phyloP scores from a whole-genome alignment of 2,797 vertebrate genomes.

The Sebastes oblongus region DNA sequence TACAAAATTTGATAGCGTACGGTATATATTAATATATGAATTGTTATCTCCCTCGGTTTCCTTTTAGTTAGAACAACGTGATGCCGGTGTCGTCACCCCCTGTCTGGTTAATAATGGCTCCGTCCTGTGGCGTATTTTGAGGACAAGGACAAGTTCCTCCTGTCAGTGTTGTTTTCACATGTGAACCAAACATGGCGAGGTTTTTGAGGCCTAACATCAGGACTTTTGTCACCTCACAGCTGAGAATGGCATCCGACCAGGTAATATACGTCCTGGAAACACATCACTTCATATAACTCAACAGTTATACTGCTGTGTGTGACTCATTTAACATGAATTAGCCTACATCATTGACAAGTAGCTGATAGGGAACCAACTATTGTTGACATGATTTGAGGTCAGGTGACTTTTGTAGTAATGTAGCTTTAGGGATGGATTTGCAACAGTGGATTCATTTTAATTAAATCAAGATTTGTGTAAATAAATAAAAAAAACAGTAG shows the following conservation, averaged over 20 bases:
- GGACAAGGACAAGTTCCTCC: conserved; percentile 61
- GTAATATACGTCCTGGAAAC: conserved; percentile 39
- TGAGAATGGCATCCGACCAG: conserved; percentile 80
- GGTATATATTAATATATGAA: fast-evolving
- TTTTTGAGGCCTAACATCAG: conserved; percentile 72
- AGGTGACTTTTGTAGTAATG: background rate
- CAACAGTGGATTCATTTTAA: background rate
- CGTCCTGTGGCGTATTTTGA: conserved; percentile 46
- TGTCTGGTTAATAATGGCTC: conserved; percentile 57
- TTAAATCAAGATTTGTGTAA: background rate
- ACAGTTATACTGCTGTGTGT: background rate
- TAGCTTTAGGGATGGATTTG: background rate
- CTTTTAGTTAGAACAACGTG: background rate
- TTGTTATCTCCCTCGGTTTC: fast-evolving
- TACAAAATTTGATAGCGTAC: fast-evolving
- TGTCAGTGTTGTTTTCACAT: background rate
- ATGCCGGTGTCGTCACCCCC: background rate
- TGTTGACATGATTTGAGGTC: background rate
- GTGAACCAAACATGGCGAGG: conserved; percentile 69
- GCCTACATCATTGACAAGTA: background rate
- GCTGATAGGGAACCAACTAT: background rate
- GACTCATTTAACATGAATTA: background rate
- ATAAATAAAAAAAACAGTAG: too few relatives aligned
- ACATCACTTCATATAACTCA: too few relatives aligned
- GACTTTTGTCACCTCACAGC: conserved; percentile 70